Conservation (phyloP, 2,113 vertebrate species). For the Lanius ludovicianus region DNA sequence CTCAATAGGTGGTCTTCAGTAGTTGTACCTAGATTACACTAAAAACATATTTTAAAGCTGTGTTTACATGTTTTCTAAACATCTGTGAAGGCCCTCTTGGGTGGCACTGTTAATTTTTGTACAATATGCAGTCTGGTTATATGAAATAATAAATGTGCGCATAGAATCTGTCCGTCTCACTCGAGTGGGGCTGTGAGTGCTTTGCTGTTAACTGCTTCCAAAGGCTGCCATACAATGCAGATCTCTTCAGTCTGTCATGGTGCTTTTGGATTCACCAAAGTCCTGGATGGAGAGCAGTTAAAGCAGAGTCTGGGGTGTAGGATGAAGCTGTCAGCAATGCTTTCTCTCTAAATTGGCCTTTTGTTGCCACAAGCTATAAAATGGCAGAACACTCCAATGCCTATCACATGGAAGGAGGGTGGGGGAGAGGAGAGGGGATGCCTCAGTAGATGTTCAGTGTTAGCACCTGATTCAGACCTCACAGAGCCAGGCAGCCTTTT, state of each 20-base stretch:
- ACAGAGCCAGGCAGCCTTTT: background rate
- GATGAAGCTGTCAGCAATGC: background rate
- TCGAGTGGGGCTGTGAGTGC: background rate
- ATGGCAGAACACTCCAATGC: background rate
- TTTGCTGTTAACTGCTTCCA: background rate
- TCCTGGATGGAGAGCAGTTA: background rate
- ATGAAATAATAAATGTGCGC: conserved; percentile 31
- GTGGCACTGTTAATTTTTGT: conserved; percentile 2
- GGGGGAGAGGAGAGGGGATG: background rate
- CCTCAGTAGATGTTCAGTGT: conserved; percentile 41
- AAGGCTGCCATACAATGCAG: background rate
- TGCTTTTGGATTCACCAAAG: background rate
- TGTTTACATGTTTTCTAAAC: background rate
- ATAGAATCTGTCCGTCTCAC: background rate
- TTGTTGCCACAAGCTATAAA: background rate
- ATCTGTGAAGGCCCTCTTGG: background rate
- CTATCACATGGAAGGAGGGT: background rate
- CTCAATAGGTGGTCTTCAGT: background rate
- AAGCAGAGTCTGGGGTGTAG: background rate
- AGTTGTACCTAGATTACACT: conserved; percentile 6
- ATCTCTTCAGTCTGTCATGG: background rate
- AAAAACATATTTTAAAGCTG: background rate
- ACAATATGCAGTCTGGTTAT: background rate
- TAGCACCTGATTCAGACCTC: conserved; percentile 63
- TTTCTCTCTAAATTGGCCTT: conserved; percentile 3